Percentiles rank a stretch among this genome's conserved stretches.
Evolutionary conservation across 2,113 vertebrate species (phyloP).

Genomic region (Narcine bancroftii): DNA sequence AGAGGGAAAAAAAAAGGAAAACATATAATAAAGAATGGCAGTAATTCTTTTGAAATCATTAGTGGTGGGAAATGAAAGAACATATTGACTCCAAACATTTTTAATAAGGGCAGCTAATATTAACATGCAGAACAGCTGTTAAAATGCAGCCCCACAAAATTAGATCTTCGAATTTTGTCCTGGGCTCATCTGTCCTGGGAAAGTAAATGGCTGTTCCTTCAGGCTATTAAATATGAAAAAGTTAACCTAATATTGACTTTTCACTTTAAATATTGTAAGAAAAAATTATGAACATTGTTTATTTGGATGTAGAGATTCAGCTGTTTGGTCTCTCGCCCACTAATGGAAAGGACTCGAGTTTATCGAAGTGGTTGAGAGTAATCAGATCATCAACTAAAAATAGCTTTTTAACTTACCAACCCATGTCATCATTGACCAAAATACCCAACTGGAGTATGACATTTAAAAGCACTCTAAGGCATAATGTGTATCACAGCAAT

Average conservation of each 20-base stretch:
- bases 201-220: no score
- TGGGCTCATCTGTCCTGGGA: background rate
- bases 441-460: slow-evolving; percentile 14
- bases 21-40: background rate
- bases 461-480: slow-evolving; percentile 25
- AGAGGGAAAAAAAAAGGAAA: background rate
- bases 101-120: background rate
- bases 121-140: no score
- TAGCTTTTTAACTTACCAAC: slow-evolving; percentile 32
- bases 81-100: background rate
- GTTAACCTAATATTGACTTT: background rate
- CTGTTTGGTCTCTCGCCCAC: background rate
- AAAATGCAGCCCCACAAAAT: background rate
- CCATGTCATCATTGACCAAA: slow-evolving; percentile 35
- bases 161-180: no score
- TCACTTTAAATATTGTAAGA: background rate
- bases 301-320: background rate
- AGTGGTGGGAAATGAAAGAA: background rate
- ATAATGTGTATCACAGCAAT: background rate
- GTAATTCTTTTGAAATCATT: background rate
- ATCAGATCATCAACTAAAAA: slow-evolving; percentile 35
- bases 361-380: slow-evolving; percentile 28
- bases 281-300: background rate
- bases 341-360: slow-evolving; percentile 19
- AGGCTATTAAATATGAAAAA: background rate